These are phyloP conservation scores for Alfaro cultratus DNA, from an alignment of 2,797 vertebrate species.

Conservation along the genomic window DNA sequence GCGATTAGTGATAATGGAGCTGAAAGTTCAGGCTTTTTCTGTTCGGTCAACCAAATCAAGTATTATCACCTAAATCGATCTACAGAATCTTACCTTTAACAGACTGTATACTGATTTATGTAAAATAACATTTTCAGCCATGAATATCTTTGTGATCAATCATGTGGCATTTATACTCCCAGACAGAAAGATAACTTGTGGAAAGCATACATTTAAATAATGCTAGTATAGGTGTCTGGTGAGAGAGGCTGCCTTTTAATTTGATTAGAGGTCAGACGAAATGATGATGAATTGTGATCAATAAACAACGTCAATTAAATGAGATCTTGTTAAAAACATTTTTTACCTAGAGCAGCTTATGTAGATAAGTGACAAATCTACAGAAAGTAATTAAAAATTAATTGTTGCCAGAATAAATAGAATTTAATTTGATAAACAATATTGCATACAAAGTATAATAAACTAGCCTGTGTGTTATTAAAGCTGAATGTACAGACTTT, in stretches of 20 bases:
- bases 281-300: slow-evolving; percentile 1
- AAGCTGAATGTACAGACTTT: background rate
- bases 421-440: background rate
- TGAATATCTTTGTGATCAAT: background rate
- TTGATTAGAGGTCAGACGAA: slow-evolving; percentile 13
- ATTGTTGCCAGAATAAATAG: background rate
- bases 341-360: background rate
- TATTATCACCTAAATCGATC: slow-evolving; percentile 35
- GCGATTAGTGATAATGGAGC: slow-evolving; percentile 25
- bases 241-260: background rate
- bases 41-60: slow-evolving; percentile 28
- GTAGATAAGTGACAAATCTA: background rate
- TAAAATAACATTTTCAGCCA: slow-evolving; percentile 10
- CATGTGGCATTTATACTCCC: background rate
- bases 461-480: background rate
- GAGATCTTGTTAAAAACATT: background rate
- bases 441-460: background rate
- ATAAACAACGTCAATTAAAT: slow-evolving; percentile 5
- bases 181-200: background rate
- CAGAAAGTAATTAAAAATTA: background rate
- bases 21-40: slow-evolving; percentile 28
- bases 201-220: background rate
- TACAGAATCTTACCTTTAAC: slow-evolving; percentile 10
- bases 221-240: background rate
- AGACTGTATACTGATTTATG: slow-evolving; percentile 1